Conservation (phyloP, 2,797 vertebrate genomes). For the Pangasius djambal region DNA sequence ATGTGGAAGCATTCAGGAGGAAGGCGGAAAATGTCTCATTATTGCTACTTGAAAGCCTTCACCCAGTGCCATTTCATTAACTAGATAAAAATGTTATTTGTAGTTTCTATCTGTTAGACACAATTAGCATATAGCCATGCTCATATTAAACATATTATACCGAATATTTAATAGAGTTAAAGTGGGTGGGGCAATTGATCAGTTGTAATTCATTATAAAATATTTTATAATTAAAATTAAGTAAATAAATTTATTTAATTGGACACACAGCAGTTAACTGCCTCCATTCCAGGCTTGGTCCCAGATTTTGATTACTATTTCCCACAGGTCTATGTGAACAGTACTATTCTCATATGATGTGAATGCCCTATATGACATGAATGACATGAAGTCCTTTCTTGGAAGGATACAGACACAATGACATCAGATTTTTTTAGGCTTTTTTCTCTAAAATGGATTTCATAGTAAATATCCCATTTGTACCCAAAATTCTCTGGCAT, state of each 20-base stretch:
- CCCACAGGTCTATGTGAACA: not conserved
- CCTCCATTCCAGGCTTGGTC: not conserved
- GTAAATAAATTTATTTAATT: conserved; percentile 7
- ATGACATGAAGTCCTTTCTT: not conserved
- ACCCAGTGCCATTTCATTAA: not conserved
- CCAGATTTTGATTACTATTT: not conserved
- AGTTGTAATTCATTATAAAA: not conserved
- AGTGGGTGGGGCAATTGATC: not conserved
- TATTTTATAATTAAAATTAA: not conserved
- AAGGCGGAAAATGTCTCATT: not conserved
- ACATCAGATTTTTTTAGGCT: not conserved
- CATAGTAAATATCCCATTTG: not conserved
- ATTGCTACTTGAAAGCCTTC: not conserved
- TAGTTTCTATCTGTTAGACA: not conserved
- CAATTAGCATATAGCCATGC: not conserved
- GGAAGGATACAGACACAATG: not conserved
- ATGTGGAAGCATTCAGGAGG: not conserved
- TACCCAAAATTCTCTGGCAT: not conserved
- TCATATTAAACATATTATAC: not conserved
- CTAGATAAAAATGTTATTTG: not conserved
- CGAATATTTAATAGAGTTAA: not conserved
- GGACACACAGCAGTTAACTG: not conserved
- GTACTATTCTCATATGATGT: not conserved
- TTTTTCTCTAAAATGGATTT: not conserved
- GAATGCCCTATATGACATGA: not conserved